Base-by-base conservation (phyloP, 2,888 invertebrate genomes). In the Micropterix aruncella region DNA sequence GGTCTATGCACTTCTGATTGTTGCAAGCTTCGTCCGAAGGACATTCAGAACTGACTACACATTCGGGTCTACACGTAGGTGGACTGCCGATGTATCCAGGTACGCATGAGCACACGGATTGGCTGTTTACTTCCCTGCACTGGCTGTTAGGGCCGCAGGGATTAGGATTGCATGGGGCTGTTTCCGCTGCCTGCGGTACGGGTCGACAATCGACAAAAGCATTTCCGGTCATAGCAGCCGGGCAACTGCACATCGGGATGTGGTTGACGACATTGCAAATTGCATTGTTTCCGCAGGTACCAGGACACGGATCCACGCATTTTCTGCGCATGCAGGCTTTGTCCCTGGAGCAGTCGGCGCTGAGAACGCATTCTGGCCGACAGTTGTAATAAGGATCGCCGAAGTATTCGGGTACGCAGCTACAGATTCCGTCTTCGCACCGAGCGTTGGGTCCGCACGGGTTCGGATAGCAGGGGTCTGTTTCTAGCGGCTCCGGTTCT, bases 31-130 rank as follows among this genome's bases (percentile, higher is more conserved):
- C 74, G 54, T 79, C 74, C 3, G 75, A 70, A 2, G 80, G 64
- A 57, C 87, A 87, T 50, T 86, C 85, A 1, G 79, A 74, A 59
- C 80, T 83, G 9, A 77, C 65, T 12, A 79, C 74, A 57, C 85
- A 85, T 61, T 84, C 83, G 5, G 84, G 83, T 19, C 80, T 69
- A 55, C 84, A 84, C 12, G 77, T 66, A 0, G 81, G 82, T 42
- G 82, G 79, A 27, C 72, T 74, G 7, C 82, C 81, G n/a, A 77
- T 68, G 53, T 70, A 81, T 3, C 71, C 73, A 38, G 69, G 64
- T 41, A 78, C 61, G 54, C 83, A 84, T 12, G 80, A 79, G 56
- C 83, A 84, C 17, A 82, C 73, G 2, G 79, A 77, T 62, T 80
- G 79, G 36, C 70, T 63, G 52, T 77, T 76, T 40, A 72, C 68